These are phyloP conservation scores for Onthophagus sagittarius DNA, from an alignment of 2,888 invertebrate species.

Conservation along the genomic window DNA sequence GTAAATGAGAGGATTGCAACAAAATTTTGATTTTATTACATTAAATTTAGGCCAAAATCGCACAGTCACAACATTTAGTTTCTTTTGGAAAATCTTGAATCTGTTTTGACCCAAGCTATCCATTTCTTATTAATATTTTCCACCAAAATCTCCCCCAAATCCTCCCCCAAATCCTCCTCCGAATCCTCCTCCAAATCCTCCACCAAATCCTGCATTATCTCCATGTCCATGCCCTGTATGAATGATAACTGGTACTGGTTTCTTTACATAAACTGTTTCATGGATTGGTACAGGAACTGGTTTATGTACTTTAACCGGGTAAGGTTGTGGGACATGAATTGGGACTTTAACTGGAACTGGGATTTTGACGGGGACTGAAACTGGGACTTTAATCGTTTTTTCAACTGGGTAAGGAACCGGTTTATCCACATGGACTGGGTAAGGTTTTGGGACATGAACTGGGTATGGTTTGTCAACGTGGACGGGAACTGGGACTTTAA, in stretches of 20 bases:
- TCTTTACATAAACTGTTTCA: slow-evolving; percentile 21
- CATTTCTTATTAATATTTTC: neutral
- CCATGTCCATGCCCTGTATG: slow-evolving; percentile 16
- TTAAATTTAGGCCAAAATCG: no score
- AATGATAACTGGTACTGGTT: slow-evolving; percentile 21
- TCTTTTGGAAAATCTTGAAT: no score
- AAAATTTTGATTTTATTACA: no score
- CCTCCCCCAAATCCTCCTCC: slow-evolving; percentile 5
- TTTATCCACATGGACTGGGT: no score
- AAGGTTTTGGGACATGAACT: no score
- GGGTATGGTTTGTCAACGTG: slow-evolving; percentile 19
- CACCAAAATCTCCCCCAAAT: neutral
- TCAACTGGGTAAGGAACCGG: slow-evolving; percentile 19
- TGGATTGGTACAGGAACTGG: slow-evolving; percentile 21
- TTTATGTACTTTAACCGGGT: slow-evolving; percentile 24
- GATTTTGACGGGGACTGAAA: slow-evolving; percentile 19
- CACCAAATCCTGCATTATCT: slow-evolving; percentile 11
- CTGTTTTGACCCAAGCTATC: no score
- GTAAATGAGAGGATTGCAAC: no score
- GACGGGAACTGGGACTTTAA: slow-evolving; percentile 23
- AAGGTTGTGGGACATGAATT: slow-evolving; percentile 21
- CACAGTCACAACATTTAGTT: no score
- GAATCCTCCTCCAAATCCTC: slow-evolving; percentile 12
- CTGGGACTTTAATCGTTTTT: slow-evolving; percentile 19
- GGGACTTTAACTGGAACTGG: slow-evolving; percentile 23